Evolutionary conservation across 1,140 invertebrate species (phyloP).

Genomic region (Mizuhopecten yessoensis): DNA sequence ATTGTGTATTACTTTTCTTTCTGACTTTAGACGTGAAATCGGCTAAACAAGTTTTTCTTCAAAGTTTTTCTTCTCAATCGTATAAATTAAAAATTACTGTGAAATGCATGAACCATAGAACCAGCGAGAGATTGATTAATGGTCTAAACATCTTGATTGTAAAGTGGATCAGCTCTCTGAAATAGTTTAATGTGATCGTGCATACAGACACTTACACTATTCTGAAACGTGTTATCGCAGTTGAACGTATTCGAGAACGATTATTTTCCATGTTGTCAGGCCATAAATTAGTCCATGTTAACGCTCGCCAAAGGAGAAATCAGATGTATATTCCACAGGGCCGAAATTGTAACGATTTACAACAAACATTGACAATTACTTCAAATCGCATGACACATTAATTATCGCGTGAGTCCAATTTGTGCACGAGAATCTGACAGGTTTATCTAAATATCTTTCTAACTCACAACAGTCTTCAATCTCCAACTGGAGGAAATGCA

Average conservation of each 20-base stretch:
- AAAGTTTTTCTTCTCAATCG: too few species aligned
- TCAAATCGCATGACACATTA: constrained; percentile 2
- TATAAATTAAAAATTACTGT: too few species aligned
- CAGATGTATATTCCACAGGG: not conserved
- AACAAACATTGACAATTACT: not conserved
- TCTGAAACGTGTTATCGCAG: not conserved
- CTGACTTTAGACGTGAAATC: too few species aligned
- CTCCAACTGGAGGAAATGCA: not conserved
- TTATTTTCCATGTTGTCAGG: not conserved
- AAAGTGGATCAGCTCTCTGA: too few species aligned
- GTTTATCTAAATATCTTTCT: not conserved
- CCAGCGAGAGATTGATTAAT: not conserved
- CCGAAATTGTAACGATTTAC: not conserved
- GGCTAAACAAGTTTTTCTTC: too few species aligned
- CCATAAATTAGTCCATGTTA: too few species aligned
- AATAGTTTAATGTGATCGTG: not conserved
- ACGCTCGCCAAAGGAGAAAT: too few species aligned
- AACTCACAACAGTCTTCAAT: not conserved
- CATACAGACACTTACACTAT: not conserved
- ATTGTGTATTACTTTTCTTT: too few species aligned
- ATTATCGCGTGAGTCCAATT: constrained; percentile 16
- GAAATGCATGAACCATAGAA: not conserved
- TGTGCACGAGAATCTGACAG: not conserved
- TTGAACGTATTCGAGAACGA: too few species aligned
- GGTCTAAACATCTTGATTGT: not conserved